phyloP scores from a whole-genome alignment of 2,113 vertebrate genomes.

The Collichthys lucidus region DNA sequence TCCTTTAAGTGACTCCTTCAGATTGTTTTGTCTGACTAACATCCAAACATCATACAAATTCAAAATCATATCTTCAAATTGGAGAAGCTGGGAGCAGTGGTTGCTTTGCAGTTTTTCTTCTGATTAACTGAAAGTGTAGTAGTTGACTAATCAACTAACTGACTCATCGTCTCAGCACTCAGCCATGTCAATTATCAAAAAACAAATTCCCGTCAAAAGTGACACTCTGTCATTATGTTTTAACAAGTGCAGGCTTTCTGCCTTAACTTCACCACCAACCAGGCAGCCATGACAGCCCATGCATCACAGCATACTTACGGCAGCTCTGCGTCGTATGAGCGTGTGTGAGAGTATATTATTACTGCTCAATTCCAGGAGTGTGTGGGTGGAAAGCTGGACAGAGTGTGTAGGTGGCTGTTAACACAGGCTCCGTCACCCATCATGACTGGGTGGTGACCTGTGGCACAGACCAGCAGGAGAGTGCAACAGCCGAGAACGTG shows the following conservation, averaged over 20 bases:
- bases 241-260: constrained; percentile 38
- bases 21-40: not conserved
- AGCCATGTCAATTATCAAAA: not conserved
- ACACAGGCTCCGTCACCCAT: constrained; percentile 64
- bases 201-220: constrained; percentile 43
- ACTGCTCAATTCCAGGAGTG: constrained; percentile 47
- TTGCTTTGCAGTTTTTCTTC: not conserved
- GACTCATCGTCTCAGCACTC: not conserved
- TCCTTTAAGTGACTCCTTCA: not conserved
- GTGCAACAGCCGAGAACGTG: constrained; percentile 34
- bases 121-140: not conserved
- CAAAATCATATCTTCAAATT: not conserved
- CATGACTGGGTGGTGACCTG: constrained; percentile 71
- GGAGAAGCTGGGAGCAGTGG: not conserved
- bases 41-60: not conserved
- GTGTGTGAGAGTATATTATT: constrained; percentile 59
- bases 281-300: constrained; percentile 63
- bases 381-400: constrained; percentile 71
- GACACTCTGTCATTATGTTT: constrained; percentile 32
- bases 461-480: constrained; percentile 33
- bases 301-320: constrained; percentile 70
- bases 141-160: not conserved
- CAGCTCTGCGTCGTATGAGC: constrained; percentile 45
- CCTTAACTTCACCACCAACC: constrained; percentile 54
- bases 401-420: constrained; percentile 77